Base-by-base conservation (phyloP, 2,888 invertebrate species). In the Protophormia terraenovae region DNA sequence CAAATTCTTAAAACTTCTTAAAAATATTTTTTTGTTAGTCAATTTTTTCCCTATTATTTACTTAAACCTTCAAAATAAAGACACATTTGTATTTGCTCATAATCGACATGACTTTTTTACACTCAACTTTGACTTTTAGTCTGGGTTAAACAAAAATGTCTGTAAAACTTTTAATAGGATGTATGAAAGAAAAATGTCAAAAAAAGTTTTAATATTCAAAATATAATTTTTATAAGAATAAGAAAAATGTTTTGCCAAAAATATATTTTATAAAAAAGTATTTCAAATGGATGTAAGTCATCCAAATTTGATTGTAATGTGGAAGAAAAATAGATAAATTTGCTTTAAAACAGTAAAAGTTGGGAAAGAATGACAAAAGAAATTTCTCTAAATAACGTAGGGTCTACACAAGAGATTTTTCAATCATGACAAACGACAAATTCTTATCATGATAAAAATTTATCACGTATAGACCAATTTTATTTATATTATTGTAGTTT, bases 161-260 rank as follows among this genome's bases (percentile, higher is more conserved):
- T 58, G 16, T n/a, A 53, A 81, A 82, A 76, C 69, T 82, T 82
- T 82, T 64, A 35, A 27, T 41, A 47, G 24, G 10, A 19, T n/a
- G 19, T 8, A 47, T 19, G 47, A 19, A 14, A 19, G 5, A 50
- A 69, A 38, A 71, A 55, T 78, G 50, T 66, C 24, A 19, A 12
- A 24, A 27, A 66, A 83, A 60, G 35, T 83, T 83, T 83, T 83
- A 29, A 66, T 60, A 78, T 83, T 72, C 58, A 72, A 72, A 67
- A 72, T 72, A 24, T 50, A 29, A 14, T 55, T 60, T 73, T n/a
- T 3, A 12, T 2, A 10, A 32, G 16, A 27, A 35, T 6, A 22
- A 35, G 14, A 32, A 58, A 14, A 24, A 27, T 35, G 10, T 16
- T 60, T 62, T 47, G 64, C 47, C n/a, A 72, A 80, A 66, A n/a